Percentiles rank a stretch among this genome's conserved stretches.
Evolutionary conservation across 1,140 invertebrate genomes (phyloP).

Genomic region (Cyphomyrmex costatus): DNA sequence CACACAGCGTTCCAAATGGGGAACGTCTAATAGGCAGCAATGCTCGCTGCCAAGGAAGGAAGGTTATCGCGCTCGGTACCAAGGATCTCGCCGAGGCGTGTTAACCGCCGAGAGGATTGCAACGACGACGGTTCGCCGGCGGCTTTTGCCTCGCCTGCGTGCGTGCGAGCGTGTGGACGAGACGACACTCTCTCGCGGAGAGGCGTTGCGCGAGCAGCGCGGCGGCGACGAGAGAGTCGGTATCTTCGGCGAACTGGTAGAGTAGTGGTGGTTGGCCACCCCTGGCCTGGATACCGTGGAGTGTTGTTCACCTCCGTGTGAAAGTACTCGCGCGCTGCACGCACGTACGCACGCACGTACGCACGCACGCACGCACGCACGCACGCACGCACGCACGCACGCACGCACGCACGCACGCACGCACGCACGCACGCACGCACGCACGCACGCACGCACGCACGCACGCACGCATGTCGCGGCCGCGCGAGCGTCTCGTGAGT

Average conservation of each 20-base stretch:
- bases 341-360: constrained; percentile 6
- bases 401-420: constrained; percentile 49
- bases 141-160: constrained; percentile 29
- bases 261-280: constrained; percentile 79
- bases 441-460: too few relatives aligned
- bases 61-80: constrained; percentile 67
- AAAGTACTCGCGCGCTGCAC: constrained; percentile 78
- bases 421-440: neutral
- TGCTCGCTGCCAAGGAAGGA: constrained; percentile 65
- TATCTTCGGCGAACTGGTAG: constrained; percentile 17
- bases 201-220: constrained; percentile 46
- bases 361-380: constrained; percentile 4
- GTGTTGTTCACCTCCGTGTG: constrained; percentile 84
- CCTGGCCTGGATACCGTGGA: constrained; percentile 83
- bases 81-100: constrained; percentile 55
- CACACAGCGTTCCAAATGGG: constrained; percentile 55
- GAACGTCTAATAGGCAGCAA: constrained; percentile 50
- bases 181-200: constrained; percentile 32
- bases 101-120: constrained; percentile 48
- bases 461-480: neutral
- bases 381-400: constrained; percentile 45
- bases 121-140: neutral
- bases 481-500: constrained; percentile 26
- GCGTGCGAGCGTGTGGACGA: neutral
- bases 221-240: constrained; percentile 37